Evolutionary conservation across 2,888 invertebrate genomes (phyloP).

Genomic region (Emmelina monodactyla): DNA sequence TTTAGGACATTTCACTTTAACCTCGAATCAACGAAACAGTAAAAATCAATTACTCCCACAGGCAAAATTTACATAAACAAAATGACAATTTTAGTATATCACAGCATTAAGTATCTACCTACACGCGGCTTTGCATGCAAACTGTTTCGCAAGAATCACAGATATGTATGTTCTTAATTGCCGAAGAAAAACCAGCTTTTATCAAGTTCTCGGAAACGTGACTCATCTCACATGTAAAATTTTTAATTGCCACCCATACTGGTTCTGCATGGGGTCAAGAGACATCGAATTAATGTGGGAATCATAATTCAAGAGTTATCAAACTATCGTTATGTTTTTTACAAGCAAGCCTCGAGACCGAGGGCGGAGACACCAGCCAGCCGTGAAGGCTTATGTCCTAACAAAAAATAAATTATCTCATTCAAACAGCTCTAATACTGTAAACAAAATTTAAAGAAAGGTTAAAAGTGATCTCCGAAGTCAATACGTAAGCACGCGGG

Average conservation of each 20-base stretch:
- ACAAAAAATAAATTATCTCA: too few relatives aligned
- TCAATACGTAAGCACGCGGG: too few relatives aligned
- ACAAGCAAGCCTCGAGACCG: slow-evolving; percentile 23
- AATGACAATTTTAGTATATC: neutral
- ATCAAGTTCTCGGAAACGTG: neutral
- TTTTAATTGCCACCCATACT: neutral
- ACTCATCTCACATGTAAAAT: neutral
- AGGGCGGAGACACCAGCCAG: slow-evolving; percentile 31
- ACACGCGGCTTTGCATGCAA: neutral
- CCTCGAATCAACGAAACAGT: neutral
- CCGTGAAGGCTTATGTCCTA: slow-evolving; percentile 43
- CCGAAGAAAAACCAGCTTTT: neutral
- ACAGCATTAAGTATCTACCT: slow-evolving; percentile 1
- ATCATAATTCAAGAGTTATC: neutral
- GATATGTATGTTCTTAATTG: slow-evolving; percentile 1
- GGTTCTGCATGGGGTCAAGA: neutral
- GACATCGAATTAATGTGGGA: neutral
- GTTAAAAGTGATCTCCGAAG: too few relatives aligned
- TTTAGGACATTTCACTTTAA: neutral
- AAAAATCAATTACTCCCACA: neutral
- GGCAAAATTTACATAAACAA: neutral
- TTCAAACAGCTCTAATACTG: too few relatives aligned
- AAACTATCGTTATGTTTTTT: neutral
- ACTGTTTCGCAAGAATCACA: neutral
- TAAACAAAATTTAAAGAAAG: too few relatives aligned